A percentile compares a stretch with the other conserved stretches of the same genome.
Evolutionary conservation across 2,888 invertebrate genomes (phyloP).

Genomic region (Eristalinus sepulchralis): DNA sequence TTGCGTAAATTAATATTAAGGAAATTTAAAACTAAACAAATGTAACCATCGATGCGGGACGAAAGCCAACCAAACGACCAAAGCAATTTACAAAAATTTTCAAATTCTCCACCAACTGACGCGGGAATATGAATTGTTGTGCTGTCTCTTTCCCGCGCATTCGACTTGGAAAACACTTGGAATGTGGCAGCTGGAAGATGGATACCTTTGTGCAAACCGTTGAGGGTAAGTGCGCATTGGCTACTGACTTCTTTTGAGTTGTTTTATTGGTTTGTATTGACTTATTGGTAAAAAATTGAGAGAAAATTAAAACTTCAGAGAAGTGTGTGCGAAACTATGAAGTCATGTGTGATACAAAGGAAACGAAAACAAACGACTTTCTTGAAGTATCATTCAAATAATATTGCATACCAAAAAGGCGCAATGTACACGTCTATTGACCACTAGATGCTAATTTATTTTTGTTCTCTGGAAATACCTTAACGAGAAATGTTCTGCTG

Average conservation of each 20-base stretch:
- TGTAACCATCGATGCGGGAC: neutral
- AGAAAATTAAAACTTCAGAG: too few species aligned
- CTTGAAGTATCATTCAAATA: too few species aligned
- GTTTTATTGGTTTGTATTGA: neutral
- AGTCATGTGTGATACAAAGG: too few species aligned
- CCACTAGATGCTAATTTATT: neutral
- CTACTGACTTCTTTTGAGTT: neutral
- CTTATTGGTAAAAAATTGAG: neutral
- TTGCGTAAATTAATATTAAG: neutral
- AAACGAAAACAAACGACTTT: neutral
- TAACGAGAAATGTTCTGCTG: neutral
- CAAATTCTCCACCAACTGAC: conserved; percentile 65
- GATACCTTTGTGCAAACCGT: neutral
- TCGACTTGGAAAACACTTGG: neutral
- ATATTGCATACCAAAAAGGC: neutral
- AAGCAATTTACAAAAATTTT: conserved; percentile 52
- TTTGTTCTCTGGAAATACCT: neutral
- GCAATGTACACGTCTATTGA: neutral
- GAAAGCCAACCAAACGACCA: conserved; percentile 31
- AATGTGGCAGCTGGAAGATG: conserved; percentile 20
- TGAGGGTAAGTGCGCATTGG: conserved; percentile 1
- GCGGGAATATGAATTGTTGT: conserved; percentile 49
- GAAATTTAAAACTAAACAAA: conserved; percentile 1
- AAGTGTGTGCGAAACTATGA: too few species aligned
- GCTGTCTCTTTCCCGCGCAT: conserved; percentile 18